Conservation (phyloP, 2,797 vertebrate genomes). For the Valencia hispanica region DNA sequence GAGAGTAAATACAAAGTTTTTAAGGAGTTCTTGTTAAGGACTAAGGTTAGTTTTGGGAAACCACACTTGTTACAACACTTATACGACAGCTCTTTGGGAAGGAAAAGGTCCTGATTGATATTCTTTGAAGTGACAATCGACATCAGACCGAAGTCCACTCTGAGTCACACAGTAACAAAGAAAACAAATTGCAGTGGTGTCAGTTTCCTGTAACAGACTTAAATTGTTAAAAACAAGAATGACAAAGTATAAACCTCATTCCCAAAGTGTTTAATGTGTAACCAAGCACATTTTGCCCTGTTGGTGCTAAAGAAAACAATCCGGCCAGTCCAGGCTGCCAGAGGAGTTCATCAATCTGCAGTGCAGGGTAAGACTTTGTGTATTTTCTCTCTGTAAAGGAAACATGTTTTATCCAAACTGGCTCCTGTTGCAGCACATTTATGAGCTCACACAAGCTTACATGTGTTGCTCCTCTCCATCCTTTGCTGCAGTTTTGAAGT, state of each 20-base stretch:
- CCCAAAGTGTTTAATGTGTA: background rate
- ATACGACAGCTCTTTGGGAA: slow-evolving; percentile 28
- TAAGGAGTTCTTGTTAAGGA: background rate
- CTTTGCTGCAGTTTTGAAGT: slow-evolving; percentile 70
- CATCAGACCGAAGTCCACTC: background rate
- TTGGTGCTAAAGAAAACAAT: slow-evolving; percentile 61
- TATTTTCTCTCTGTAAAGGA: background rate
- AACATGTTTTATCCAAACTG: background rate
- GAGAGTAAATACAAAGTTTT: background rate
- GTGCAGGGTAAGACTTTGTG: slow-evolving; percentile 59
- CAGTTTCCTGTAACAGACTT: background rate
- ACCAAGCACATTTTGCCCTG: background rate
- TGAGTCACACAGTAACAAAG: slow-evolving; percentile 4
- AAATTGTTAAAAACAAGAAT: background rate
- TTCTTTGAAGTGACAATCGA: background rate
- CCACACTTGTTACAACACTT: slow-evolving; percentile 22
- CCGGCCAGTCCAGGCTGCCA: slow-evolving; percentile 44
- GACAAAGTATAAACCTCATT: background rate
- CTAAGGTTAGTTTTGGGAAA: background rate
- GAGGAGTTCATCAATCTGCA: slow-evolving; percentile 62
- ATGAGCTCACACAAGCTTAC: background rate
- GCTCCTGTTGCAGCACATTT: background rate
- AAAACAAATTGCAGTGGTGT: background rate
- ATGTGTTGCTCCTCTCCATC: background rate
- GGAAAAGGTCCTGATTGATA: background rate